phyloP scores from a whole-genome alignment of 37 sponge, comb jelly and placozoan species.

The Geodia barretti region DNA sequence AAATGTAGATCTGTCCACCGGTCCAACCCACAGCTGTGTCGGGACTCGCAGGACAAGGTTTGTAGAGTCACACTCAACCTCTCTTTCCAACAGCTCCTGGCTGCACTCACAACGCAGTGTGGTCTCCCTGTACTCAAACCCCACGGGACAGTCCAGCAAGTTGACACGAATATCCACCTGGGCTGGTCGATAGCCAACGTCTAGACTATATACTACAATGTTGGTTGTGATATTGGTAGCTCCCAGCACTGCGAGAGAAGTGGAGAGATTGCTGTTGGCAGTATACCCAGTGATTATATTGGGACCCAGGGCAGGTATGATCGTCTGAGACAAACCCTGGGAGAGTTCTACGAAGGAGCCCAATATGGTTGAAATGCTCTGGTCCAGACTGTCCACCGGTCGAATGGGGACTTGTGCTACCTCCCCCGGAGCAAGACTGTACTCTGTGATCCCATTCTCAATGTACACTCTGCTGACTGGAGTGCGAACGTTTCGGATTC shows the following conservation, averaged over 20 bases:
- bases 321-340: background rate
- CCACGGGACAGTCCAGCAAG: constrained; percentile 5
- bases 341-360: background rate
- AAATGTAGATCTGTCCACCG: background rate
- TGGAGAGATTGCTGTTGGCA: background rate
- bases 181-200: background rate
- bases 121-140: constrained; percentile 12
- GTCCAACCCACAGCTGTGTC: constrained; percentile 24
- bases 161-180: background rate
- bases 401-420: background rate
- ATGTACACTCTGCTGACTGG: background rate
- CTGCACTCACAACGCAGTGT: constrained; percentile 9
- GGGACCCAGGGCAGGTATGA: background rate
- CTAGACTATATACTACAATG: constrained; percentile 9
- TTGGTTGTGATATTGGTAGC: background rate
- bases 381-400: constrained; percentile 3
- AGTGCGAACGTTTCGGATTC: constrained; percentile 1
- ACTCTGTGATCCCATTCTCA: background rate
- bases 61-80: background rate
- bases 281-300: background rate
- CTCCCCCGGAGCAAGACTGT: constrained; percentile 8
- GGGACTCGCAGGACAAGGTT: background rate
- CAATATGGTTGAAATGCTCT: background rate
- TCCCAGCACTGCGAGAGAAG: constrained; percentile 3
- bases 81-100: background rate